These are phyloP conservation scores for Diarsia brunnea DNA, from an alignment of 2,888 invertebrate species.

Conservation along the genomic window DNA sequence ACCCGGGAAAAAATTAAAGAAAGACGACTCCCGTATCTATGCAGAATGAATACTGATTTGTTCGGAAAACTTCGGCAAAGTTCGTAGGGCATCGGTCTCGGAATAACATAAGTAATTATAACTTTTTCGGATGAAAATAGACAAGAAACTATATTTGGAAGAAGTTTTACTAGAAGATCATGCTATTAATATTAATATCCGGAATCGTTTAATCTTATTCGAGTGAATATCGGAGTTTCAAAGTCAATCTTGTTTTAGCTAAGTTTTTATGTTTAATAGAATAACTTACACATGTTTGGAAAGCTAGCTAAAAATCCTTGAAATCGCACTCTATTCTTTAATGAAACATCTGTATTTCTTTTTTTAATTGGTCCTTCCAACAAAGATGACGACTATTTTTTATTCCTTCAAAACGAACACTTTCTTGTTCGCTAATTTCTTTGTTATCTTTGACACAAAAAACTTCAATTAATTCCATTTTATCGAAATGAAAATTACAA, in stretches of 20 bases:
- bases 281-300: background rate
- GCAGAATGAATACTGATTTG: constrained; percentile 55
- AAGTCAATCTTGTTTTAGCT: background rate
- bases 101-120: constrained; percentile 57
- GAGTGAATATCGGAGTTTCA: constrained; percentile 7
- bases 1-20: constrained; percentile 41
- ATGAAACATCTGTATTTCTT: background rate
- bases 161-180: constrained; percentile 26
- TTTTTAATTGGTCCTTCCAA: background rate
- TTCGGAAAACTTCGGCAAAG: constrained; percentile 38
- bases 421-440: background rate
- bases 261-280: background rate
- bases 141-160: constrained; percentile 21
- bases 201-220: constrained; percentile 17
- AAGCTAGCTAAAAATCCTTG: background rate
- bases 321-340: background rate
- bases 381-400: too few relatives aligned
- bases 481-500: background rate
- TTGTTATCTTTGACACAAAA: background rate
- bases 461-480: background rate
- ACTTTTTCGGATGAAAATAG: constrained; percentile 46
- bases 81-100: constrained; percentile 30
- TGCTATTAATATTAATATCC: constrained; percentile 49
- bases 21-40: constrained; percentile 26
- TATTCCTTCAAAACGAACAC: background rate